Evolutionary conservation across 2,888 invertebrate genomes (phyloP).

Genomic region (Danaus chrysippus): DNA sequence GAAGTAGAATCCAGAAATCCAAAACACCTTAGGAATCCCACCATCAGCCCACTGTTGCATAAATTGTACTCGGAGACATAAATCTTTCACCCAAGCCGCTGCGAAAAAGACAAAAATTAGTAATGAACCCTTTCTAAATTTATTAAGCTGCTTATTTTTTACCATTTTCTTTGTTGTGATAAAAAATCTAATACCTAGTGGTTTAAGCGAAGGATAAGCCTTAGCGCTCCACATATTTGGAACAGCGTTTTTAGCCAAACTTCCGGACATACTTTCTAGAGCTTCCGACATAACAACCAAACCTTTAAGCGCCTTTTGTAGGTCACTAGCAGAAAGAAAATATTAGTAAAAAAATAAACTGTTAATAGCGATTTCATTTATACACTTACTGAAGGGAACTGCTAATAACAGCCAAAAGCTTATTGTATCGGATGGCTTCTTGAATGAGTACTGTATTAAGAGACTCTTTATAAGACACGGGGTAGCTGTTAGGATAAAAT

Average conservation of each 20-base stretch:
- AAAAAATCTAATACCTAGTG: slow-evolving; percentile 72
- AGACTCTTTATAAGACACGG: slow-evolving; percentile 91
- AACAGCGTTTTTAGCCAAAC: no score
- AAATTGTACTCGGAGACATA: slow-evolving; percentile 81
- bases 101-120: slow-evolving; percentile 10
- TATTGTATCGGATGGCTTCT: slow-evolving; percentile 89
- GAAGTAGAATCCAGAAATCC: slow-evolving; percentile 93
- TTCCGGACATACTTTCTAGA: slow-evolving; percentile 83
- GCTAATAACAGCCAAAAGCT: slow-evolving; percentile 77
- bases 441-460: slow-evolving; percentile 93
- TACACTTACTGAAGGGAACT: slow-evolving; percentile 69
- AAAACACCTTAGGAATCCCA: slow-evolving; percentile 87
- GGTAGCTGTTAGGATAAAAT: slow-evolving; percentile 80
- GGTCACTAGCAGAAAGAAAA: slow-evolving; percentile 54
- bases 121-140: background rate
- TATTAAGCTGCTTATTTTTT: background rate
- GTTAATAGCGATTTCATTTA: background rate
- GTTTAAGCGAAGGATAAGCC: slow-evolving; percentile 84
- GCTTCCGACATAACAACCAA: slow-evolving; percentile 88
- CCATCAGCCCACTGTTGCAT: slow-evolving; percentile 81
- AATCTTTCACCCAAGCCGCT: slow-evolving; percentile 84
- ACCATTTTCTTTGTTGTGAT: no score
- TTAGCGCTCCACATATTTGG: no score
- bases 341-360: background rate
- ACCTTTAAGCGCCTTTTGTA: slow-evolving; percentile 86